These are phyloP conservation scores for Eulithis testata DNA, from an alignment of 2,888 invertebrate genomes.

Conservation along the genomic window DNA sequence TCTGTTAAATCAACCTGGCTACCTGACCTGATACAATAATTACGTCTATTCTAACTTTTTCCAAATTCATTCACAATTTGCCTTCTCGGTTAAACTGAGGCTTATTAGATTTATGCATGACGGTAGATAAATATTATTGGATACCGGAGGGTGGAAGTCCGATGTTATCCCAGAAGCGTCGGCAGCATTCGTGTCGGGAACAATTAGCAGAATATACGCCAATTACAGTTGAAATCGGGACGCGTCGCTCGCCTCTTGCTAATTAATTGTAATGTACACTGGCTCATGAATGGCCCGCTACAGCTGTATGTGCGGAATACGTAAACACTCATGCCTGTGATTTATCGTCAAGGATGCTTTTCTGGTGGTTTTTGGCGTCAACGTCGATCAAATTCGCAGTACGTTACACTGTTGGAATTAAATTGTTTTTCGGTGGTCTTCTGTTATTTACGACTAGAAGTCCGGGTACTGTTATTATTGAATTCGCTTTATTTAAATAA, in stretches of 20 bases:
- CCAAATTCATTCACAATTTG: not conserved
- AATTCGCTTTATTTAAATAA: not conserved
- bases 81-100: constrained; percentile 1
- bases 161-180: constrained; percentile 28
- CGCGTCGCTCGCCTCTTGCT: constrained; percentile 51
- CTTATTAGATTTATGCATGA: not conserved
- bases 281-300: constrained; percentile 65
- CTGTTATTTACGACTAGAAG: constrained; percentile 26
- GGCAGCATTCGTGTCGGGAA: constrained; percentile 36
- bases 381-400: constrained; percentile 46
- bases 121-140: constrained; percentile 7
- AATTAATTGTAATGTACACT: constrained; percentile 68
- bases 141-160: constrained; percentile 7
- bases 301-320: constrained; percentile 55
- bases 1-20: not conserved
- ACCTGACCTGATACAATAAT: constrained; percentile 3
- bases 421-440: constrained; percentile 29
- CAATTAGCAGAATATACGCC: constrained; percentile 51
- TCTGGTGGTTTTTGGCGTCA: constrained; percentile 46
- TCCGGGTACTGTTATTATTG: not conserved
- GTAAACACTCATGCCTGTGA: constrained; percentile 45
- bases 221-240: constrained; percentile 61
- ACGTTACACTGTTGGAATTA: constrained; percentile 27
- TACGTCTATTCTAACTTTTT: not conserved
- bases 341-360: constrained; percentile 50